These are phyloP conservation scores for Amiota mariae DNA, from an alignment of 2,888 invertebrate genomes.

Conservation along the genomic window DNA sequence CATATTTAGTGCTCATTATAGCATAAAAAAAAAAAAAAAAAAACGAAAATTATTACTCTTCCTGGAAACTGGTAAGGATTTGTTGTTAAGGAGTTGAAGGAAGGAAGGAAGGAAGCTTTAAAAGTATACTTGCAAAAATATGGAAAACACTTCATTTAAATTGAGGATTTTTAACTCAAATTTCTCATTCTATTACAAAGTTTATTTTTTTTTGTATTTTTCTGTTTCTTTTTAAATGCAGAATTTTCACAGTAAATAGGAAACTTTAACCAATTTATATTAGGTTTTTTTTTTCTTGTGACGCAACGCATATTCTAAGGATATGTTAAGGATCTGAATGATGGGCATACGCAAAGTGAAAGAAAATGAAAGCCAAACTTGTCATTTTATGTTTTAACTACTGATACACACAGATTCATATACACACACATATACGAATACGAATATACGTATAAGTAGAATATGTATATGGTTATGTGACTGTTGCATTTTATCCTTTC, in stretches of 20 bases:
- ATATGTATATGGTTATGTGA: slow-evolving; percentile 36
- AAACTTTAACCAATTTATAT: slow-evolving; percentile 5
- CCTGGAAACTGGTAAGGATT: too few relatives aligned
- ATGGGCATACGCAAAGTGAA: too few relatives aligned
- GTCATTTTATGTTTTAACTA: slow-evolving; percentile 20
- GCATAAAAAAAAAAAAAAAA: slow-evolving; percentile 13
- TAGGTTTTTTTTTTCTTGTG: slow-evolving; percentile 2
- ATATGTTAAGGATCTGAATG: background rate
- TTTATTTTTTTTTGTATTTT: slow-evolving; percentile 20
- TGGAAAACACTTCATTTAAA: too few relatives aligned
- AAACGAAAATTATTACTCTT: too few relatives aligned
- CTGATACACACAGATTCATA: background rate
- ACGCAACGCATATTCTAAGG: slow-evolving; percentile 19
- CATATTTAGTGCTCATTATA: slow-evolving; percentile 65
- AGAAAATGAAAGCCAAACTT: slow-evolving; percentile 28
- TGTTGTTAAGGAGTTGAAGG: too few relatives aligned
- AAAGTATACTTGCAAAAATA: too few relatives aligned
- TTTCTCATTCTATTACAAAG: background rate
- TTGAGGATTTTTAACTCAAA: too few relatives aligned
- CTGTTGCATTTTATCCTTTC: slow-evolving; percentile 66
- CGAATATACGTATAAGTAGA: slow-evolving; percentile 9
- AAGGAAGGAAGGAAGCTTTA: too few relatives aligned
- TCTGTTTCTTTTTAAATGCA: slow-evolving; percentile 25
- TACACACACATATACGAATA: slow-evolving; percentile 22
- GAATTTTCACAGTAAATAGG: too few relatives aligned